Evolutionary conservation across 2,113 vertebrate genomes (phyloP).

Genomic region (Phyllostomus hastatus): DNA sequence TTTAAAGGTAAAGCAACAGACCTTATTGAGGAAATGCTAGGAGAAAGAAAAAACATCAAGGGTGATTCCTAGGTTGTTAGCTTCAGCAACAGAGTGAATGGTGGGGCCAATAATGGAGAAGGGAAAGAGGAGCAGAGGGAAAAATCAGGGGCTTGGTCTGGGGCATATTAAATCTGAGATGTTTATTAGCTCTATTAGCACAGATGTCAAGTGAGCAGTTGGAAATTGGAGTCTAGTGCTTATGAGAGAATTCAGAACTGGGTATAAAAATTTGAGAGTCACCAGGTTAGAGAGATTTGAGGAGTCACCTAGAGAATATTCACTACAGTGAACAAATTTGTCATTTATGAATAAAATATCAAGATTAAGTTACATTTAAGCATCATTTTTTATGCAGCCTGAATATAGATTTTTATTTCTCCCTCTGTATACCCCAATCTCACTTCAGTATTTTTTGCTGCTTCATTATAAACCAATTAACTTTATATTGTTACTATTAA

Average conservation of each 20-base stretch:
- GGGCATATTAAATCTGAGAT: neutral
- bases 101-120: neutral
- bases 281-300: neutral
- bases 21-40: neutral
- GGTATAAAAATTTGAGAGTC: neutral
- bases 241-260: neutral
- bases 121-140: neutral
- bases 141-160: neutral
- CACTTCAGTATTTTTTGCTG: constrained; percentile 15
- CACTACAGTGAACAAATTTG: neutral
- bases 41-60: neutral
- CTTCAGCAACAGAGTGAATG: neutral
- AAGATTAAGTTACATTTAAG: neutral
- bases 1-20: neutral
- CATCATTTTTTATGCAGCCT: neutral
- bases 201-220: neutral
- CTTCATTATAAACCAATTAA: constrained; percentile 59
- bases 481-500: constrained; percentile 49
- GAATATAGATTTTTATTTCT: constrained; percentile 9
- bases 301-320: neutral
- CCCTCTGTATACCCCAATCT: neutral
- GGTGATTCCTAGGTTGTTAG: neutral
- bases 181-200: neutral
- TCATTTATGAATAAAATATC: constrained; percentile 22
- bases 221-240: neutral